Evolutionary conservation across 2,888 invertebrate genomes (phyloP).

Genomic region (Cistogaster globosa): DNA sequence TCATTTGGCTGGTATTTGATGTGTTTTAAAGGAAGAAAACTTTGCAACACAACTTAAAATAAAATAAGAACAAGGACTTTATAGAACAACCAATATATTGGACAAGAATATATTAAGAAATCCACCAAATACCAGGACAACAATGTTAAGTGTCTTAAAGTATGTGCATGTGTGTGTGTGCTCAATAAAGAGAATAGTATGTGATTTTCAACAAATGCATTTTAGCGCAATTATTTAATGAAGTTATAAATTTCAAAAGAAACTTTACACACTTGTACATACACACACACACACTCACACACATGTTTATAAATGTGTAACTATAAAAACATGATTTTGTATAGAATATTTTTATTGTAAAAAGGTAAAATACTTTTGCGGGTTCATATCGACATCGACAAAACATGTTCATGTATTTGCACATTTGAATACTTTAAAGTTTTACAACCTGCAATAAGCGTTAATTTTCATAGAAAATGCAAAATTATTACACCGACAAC

Average conservation of each 20-base stretch:
- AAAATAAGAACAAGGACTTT: slow-evolving; percentile 21
- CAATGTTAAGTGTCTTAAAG: slow-evolving; percentile 2
- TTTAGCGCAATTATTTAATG: slow-evolving; percentile 72
- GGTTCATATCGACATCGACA: background rate
- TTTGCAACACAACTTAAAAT: slow-evolving; percentile 36
- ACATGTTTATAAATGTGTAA: background rate
- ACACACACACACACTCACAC: background rate
- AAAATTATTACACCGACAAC: slow-evolving; percentile 68
- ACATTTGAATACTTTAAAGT: slow-evolving; percentile 49
- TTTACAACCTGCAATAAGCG: slow-evolving; percentile 50
- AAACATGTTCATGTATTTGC: slow-evolving; percentile 4
- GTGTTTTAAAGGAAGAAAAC: slow-evolving; percentile 59
- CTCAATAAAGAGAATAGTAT: slow-evolving; percentile 12
- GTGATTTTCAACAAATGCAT: slow-evolving; percentile 70
- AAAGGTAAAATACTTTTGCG: slow-evolving; percentile 50
- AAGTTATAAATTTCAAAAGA: slow-evolving; percentile 71
- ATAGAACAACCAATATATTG: slow-evolving; percentile 58
- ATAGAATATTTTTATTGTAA: slow-evolving; percentile 4
- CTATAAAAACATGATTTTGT: background rate
- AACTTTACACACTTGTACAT: slow-evolving; percentile 58
- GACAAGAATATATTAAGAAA: slow-evolving; percentile 56
- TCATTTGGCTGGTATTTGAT: slow-evolving; percentile 69
- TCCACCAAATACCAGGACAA: slow-evolving; percentile 53
- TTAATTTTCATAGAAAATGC: slow-evolving; percentile 69
- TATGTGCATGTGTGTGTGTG: background rate